These are phyloP conservation scores for Heterohyrax brucei DNA, from an alignment of 2,797 vertebrate genomes.

Conservation along the genomic window DNA sequence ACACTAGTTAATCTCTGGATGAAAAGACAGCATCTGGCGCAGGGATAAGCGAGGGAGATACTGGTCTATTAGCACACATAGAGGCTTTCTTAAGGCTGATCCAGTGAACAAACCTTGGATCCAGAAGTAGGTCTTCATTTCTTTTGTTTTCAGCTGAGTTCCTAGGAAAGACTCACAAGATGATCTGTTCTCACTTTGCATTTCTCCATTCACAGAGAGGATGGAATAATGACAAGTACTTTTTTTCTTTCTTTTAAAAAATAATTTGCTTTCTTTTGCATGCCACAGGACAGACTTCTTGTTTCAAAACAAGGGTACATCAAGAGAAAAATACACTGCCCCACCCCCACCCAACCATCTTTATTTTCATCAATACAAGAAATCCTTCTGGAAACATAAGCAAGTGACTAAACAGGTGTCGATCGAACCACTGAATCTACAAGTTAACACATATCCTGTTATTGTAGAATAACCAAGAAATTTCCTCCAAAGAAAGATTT, in stretches of 20 bases:
- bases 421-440: slow-evolving; percentile 78
- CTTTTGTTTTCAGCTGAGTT: slow-evolving; percentile 77
- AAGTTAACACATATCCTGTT: slow-evolving; percentile 84
- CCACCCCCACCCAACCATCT: slow-evolving; percentile 67
- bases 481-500: slow-evolving; percentile 86
- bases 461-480: slow-evolving; percentile 80
- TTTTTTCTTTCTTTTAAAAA: slow-evolving; percentile 81
- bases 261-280: slow-evolving; percentile 86
- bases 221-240: slow-evolving; percentile 77
- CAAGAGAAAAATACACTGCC: slow-evolving; percentile 76
- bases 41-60: slow-evolving; percentile 86
- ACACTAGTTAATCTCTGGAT: slow-evolving; percentile 87
- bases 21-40: slow-evolving; percentile 87
- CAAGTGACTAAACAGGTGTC: slow-evolving; percentile 82
- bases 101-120: slow-evolving; percentile 88
- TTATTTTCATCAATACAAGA: slow-evolving; percentile 83
- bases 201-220: slow-evolving; percentile 71
- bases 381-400: slow-evolving; percentile 89
- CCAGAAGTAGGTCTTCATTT: slow-evolving; percentile 88
- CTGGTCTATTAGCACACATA: slow-evolving; percentile 84
- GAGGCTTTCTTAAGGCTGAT: slow-evolving; percentile 86
- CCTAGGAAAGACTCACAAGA: slow-evolving; percentile 75
- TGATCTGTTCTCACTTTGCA: slow-evolving; percentile 72
- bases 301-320: slow-evolving; percentile 82
- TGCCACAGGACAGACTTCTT: slow-evolving; percentile 83